Conservation (phyloP, 2,113 vertebrate species). For the Crotophaga sulcirostris region DNA sequence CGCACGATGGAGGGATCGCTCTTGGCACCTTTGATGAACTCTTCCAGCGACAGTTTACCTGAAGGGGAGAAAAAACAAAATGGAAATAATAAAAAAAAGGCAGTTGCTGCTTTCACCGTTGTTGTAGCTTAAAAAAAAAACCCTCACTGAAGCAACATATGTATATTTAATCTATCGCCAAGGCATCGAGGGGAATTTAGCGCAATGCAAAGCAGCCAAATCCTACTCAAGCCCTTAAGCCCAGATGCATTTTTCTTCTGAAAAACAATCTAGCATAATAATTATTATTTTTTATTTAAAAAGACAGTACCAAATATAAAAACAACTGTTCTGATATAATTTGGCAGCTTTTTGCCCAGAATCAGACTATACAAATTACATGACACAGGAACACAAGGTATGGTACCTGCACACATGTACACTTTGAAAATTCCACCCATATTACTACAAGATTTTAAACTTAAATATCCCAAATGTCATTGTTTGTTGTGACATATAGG, state of each 20-base stretch:
- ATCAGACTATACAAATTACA: neutral
- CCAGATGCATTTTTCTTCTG: conserved; percentile 17
- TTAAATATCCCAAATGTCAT: neutral
- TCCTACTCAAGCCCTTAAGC: conserved; percentile 51
- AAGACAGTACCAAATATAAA: neutral
- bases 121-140: neutral
- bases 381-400: neutral
- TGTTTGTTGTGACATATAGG: neutral
- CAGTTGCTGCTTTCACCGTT: neutral
- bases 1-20: conserved; percentile 86
- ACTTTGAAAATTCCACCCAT: neutral
- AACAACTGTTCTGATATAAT: neutral
- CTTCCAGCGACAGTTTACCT: conserved; percentile 86
- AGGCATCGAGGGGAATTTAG: neutral
- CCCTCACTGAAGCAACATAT: neutral
- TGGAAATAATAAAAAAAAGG: neutral
- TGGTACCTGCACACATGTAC: neutral
- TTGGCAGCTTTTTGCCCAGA: neutral
- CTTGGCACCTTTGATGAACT: conserved; percentile 89
- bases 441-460: neutral
- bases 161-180: neutral
- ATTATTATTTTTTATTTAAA: conserved; percentile 3
- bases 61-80: neutral
- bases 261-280: conserved; percentile 24
- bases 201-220: conserved; percentile 6